These are phyloP conservation scores for Aleiodes alternator DNA, from an alignment of 2,888 invertebrate genomes.

Conservation along the genomic window DNA sequence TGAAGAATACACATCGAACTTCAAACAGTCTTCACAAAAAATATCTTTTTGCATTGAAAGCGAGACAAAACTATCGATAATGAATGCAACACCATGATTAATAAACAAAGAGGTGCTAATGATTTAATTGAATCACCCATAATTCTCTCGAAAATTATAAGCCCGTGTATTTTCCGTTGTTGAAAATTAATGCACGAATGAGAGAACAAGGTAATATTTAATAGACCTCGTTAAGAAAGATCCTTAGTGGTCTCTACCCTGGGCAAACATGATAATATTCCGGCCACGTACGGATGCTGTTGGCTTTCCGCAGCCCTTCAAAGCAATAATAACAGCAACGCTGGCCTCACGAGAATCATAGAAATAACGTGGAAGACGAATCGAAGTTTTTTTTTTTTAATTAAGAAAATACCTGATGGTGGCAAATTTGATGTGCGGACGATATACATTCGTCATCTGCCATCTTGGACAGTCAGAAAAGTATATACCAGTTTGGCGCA, in stretches of 20 bases:
- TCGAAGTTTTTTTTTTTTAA: not conserved
- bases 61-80: too few species aligned
- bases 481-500: constrained; percentile 63
- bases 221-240: constrained; percentile 40
- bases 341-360: not conserved
- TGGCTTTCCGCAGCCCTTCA: constrained; percentile 51
- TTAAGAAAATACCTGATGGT: constrained; percentile 68
- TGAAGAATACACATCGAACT: not conserved
- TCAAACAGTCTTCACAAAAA: not conserved
- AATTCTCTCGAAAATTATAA: constrained; percentile 10
- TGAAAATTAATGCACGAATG: constrained; percentile 36
- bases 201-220: constrained; percentile 30
- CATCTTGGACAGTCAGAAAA: constrained; percentile 70
- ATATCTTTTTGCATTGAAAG: not conserved
- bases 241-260: constrained; percentile 49
- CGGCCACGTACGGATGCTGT: constrained; percentile 54
- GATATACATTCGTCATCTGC: constrained; percentile 73
- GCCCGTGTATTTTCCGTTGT: constrained; percentile 4
- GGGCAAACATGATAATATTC: constrained; percentile 65
- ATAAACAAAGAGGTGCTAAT: not conserved
- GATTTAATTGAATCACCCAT: constrained; percentile 21
- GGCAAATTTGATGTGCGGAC: constrained; percentile 68
- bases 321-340: not conserved
- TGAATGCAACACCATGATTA: too few species aligned
- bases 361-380: not conserved